Evolutionary conservation across 30 jellyfish, hydroid and myxozoan genomes (phyloP).

Genomic region (Clytia hemisphaerica): DNA sequence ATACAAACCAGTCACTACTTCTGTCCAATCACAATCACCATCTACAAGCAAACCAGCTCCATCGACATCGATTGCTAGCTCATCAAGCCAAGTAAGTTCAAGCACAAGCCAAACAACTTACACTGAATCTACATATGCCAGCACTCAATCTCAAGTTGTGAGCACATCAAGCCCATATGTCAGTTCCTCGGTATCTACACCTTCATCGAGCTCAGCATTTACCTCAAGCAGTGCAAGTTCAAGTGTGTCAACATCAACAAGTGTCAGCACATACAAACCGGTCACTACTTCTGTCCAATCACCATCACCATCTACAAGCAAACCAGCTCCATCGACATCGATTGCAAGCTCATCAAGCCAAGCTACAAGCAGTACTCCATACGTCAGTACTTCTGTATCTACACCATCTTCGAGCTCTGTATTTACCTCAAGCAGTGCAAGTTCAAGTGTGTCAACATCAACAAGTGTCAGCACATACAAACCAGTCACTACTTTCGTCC

Average conservation of each 20-base stretch:
- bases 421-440: background rate
- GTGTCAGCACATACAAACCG: background rate
- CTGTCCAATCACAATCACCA: no score
- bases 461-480: background rate
- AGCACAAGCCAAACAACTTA: no score
- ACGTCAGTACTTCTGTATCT: background rate
- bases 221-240: conserved; percentile 3
- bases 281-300: background rate
- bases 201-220: background rate
- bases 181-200: no score
- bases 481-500: background rate
- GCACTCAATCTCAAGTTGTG: no score
- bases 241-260: background rate
- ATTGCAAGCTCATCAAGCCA: background rate
- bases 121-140: no score
- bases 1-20: no score
- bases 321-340: conserved; percentile 18
- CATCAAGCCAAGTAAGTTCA: no score
- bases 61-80: no score
- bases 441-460: conserved; percentile 2
- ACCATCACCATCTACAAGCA: no score
- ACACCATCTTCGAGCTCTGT: conserved; percentile 7
- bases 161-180: no score
- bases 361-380: background rate
- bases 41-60: no score